These are phyloP conservation scores for Gadopsis bispinosus DNA, from an alignment of 2,797 vertebrate genomes.

Conservation along the genomic window DNA sequence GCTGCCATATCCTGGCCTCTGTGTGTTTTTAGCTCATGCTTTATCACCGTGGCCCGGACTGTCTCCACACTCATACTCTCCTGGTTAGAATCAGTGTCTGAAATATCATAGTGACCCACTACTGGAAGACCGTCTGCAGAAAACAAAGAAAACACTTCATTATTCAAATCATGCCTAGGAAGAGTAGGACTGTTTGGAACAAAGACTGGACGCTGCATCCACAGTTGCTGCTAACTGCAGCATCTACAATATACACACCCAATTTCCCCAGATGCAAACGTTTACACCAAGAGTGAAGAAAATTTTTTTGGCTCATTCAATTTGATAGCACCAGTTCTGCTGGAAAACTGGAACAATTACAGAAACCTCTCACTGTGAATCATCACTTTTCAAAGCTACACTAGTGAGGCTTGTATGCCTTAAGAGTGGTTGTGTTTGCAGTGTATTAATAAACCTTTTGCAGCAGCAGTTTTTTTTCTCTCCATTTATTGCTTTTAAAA, in stretches of 20 bases:
- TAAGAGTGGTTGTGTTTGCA: slow-evolving; percentile 13
- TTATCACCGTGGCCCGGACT: slow-evolving; percentile 92
- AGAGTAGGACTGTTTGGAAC: slow-evolving; percentile 40
- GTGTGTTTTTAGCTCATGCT: slow-evolving; percentile 92
- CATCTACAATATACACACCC: slow-evolving; percentile 1
- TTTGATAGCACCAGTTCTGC: not conserved
- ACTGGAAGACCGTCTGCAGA: slow-evolving; percentile 95
- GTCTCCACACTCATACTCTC: slow-evolving; percentile 93
- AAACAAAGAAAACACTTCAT: slow-evolving; percentile 86
- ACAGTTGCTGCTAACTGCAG: slow-evolving; percentile 20
- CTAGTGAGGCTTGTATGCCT: not conserved
- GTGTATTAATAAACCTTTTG: slow-evolving; percentile 51
- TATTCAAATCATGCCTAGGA: slow-evolving; percentile 75
- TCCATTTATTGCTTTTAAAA: slow-evolving; percentile 83
- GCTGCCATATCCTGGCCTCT: slow-evolving; percentile 87
- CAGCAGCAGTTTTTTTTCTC: slow-evolving; percentile 30
- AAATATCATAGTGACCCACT: slow-evolving; percentile 97
- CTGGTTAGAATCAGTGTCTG: slow-evolving; percentile 97
- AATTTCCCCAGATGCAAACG: not conserved
- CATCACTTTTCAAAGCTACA: not conserved
- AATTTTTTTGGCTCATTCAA: not conserved
- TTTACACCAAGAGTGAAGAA: not conserved
- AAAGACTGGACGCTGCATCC: slow-evolving; percentile 36
- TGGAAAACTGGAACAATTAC: not conserved
- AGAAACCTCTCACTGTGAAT: not conserved